A percentile compares a stretch with the other conserved stretches of the same genome.
Conservation (phyloP, 2,113 vertebrate genomes). For the Tetrao urogallus region DNA sequence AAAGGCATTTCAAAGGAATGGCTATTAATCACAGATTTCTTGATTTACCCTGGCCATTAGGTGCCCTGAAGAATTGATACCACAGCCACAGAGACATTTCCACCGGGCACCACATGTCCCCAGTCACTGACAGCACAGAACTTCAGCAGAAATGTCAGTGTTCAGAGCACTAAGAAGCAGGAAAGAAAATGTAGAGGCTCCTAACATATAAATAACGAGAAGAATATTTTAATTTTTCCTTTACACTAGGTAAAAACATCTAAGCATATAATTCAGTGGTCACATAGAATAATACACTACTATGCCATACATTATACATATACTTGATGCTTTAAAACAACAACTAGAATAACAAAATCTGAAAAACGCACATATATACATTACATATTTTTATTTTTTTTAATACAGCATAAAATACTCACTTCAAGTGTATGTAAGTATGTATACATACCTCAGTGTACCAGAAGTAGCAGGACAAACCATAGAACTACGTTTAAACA, state of each 20-base stretch:
- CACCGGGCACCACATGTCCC: neutral
- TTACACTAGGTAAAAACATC: neutral
- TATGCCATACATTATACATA: neutral
- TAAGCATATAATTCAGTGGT: neutral
- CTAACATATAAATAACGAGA: neutral
- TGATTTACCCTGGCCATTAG: neutral
- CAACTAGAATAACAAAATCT: neutral
- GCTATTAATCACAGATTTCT: constrained; percentile 5
- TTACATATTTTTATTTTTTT: neutral
- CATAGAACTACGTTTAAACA: neutral
- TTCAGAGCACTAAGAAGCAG: neutral
- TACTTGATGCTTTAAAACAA: neutral
- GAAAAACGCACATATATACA: neutral
- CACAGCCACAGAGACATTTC: neutral
- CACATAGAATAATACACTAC: neutral
- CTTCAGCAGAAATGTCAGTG: constrained; percentile 5
- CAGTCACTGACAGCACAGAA: neutral
- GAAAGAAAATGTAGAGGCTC: neutral
- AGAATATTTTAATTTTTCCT: neutral
- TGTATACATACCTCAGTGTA: neutral
- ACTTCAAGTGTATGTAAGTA: neutral
- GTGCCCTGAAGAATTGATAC: neutral
- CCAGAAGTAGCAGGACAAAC: neutral
- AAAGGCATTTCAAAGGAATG: constrained; percentile 20
- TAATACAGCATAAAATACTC: neutral